A percentile compares a stretch with the other conserved stretches of the same genome.
phyloP scores from a whole-genome alignment of 2,888 invertebrate genomes.

The Zonitis immaculata region DNA sequence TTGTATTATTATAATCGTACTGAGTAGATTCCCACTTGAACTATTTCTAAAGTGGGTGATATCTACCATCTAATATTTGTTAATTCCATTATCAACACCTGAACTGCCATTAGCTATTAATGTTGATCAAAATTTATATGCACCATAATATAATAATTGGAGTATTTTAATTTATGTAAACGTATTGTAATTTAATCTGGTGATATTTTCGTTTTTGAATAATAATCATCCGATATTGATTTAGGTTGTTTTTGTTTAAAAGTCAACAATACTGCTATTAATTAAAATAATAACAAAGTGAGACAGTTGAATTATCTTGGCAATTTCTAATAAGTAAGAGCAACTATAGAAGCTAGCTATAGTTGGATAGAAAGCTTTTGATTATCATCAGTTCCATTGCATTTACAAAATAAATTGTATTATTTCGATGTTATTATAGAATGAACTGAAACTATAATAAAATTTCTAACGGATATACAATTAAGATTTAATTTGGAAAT shows the following conservation, averaged over 20 bases:
- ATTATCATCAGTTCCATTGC: too few relatives aligned
- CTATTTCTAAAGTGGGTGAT: not conserved
- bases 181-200: too few relatives aligned
- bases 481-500: slow-evolving; percentile 19
- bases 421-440: too few relatives aligned
- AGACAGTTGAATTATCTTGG: too few relatives aligned
- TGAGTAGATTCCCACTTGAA: not conserved
- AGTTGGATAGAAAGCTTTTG: too few relatives aligned
- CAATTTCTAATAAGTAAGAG: too few relatives aligned
- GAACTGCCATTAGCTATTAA: not conserved
- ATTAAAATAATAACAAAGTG: slow-evolving; percentile 15
- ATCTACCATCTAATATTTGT: not conserved
- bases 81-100: not conserved
- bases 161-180: too few relatives aligned
- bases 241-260: slow-evolving; percentile 2
- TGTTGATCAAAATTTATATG: slow-evolving; percentile 1
- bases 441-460: too few relatives aligned
- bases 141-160: too few relatives aligned
- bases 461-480: slow-evolving; percentile 20
- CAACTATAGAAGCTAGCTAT: too few relatives aligned
- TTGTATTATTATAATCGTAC: not conserved
- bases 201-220: too few relatives aligned
- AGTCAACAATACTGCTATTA: slow-evolving; percentile 10
- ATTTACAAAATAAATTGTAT: too few relatives aligned
- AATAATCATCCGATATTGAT: slow-evolving; percentile 5